Conservation (phyloP, 2,113 vertebrate species). For the Corydoras sp. region DNA sequence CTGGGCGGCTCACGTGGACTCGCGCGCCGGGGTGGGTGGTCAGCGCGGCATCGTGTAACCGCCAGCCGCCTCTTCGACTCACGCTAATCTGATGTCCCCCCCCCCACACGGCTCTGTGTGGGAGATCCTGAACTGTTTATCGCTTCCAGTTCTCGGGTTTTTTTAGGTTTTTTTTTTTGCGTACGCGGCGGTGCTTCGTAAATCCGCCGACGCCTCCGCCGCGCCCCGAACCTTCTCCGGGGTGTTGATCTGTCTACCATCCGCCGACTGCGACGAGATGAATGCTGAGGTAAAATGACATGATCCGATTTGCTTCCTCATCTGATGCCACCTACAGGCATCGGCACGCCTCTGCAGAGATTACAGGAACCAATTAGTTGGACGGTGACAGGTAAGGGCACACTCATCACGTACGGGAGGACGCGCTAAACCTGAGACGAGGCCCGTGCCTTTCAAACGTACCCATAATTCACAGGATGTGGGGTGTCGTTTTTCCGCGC, state of each 20-base stretch:
- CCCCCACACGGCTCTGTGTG: not conserved
- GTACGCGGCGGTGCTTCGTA: not conserved
- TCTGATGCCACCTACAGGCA: not conserved
- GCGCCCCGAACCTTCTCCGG: not conserved
- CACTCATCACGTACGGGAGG: not conserved
- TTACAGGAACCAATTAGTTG: too few species aligned
- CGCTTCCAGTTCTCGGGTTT: not conserved
- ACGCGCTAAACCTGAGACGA: not conserved
- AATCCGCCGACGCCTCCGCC: not conserved
- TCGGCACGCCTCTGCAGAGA: not conserved
- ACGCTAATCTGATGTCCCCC: not conserved
- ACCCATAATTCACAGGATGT: not conserved
- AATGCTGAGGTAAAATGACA: not conserved
- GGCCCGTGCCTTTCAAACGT: not conserved
- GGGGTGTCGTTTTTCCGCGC: too few species aligned
- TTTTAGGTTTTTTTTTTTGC: too few species aligned
- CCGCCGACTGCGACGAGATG: not conserved
- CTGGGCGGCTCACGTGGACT: not conserved
- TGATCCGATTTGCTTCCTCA: not conserved
- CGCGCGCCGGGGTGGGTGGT: not conserved
- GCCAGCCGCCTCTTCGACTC: not conserved
- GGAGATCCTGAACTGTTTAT: not conserved
- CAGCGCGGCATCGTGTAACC: not conserved
- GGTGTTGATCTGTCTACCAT: not conserved
- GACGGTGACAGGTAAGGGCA: not conserved